Base-by-base conservation (phyloP, 2,113 vertebrate species). In the Hirundichthys speculiger region DNA sequence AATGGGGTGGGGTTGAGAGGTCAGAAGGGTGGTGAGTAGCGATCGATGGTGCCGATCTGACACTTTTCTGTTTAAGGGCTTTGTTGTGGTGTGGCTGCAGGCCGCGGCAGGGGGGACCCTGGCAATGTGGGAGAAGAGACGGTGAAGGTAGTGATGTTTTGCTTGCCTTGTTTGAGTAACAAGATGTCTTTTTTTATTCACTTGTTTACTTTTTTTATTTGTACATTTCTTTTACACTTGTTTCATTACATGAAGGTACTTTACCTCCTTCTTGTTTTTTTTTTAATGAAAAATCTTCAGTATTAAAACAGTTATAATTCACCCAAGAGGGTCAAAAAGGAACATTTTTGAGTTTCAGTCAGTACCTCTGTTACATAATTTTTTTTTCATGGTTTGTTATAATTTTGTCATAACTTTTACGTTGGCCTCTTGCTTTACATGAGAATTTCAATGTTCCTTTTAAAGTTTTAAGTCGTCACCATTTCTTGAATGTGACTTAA, bases 41-140 rank as follows among this genome's bases (percentile, higher is more conserved):
- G 52, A 82, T 71, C 76, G 82, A 85, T 85, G 80, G 81, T 88
- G 84, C 80, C 77, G 81, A 87, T 90, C 77, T 89, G 84, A 89
- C 79, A 84, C 89, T 89, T 88, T 66, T 89, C 88, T 91, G 86
- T 91, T 89, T 87, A 89, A 88, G 89, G 83, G 62, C 84, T 79
- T 88, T 88, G 86, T 89, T 90, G 80, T 88, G 87, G 86, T 88
- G 89, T 82, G 86, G 89, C 86, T 88, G 77, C 88, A 86, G 88
- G 89, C 88, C 79, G 71, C 74, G 69, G 82, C 89, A 85, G 85
- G 87, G 85, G 78, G 7, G 63, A 82, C 72, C 80, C 82, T 64
- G 85, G 82, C 86, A 80, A 80, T 89, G 69, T 85, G 75, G 84
- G 60, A 82, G 86, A 86, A 86, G 81, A 89, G 77, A 88, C 85